A percentile compares a stretch with the other conserved stretches of the same genome.
Conservation (phyloP, 2,888 invertebrate genomes). For the Mallateleia sp. region DNA sequence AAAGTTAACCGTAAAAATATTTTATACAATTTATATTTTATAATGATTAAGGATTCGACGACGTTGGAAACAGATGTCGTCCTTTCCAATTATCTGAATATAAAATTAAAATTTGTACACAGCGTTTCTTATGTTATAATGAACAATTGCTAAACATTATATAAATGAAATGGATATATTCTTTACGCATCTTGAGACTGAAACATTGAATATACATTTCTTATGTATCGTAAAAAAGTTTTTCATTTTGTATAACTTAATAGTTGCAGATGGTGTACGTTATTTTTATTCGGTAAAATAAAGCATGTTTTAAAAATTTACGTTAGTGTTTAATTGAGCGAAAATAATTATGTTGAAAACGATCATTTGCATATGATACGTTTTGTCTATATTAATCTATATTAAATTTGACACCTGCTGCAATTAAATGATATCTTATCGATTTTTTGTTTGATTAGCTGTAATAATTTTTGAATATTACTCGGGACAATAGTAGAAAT, state of each 20-base stretch:
- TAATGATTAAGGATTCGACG: constrained; percentile 30
- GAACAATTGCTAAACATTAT: constrained; percentile 87
- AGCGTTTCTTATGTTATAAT: constrained; percentile 82
- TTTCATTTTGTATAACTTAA: constrained; percentile 4
- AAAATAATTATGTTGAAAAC: too few relatives aligned
- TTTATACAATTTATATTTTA: constrained; percentile 42
- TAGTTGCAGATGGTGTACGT: too few relatives aligned
- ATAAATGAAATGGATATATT: constrained; percentile 72
- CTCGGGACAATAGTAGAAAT: constrained; percentile 5
- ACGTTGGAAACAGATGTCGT: not conserved
- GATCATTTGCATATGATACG: too few relatives aligned
- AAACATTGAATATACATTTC: constrained; percentile 84
- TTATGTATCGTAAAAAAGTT: constrained; percentile 43
- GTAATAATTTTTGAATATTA: not conserved
- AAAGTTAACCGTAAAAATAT: constrained; percentile 17
- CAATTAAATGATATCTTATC: not conserved
- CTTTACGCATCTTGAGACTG: constrained; percentile 88
- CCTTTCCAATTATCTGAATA: constrained; percentile 31
- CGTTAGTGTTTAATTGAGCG: not conserved
- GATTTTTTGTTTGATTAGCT: not conserved
- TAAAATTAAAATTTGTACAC: constrained; percentile 34
- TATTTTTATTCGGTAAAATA: too few relatives aligned
- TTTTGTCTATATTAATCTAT: not conserved
- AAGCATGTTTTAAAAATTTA: not conserved
- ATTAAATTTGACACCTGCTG: not conserved